Evolutionary conservation across 2,113 vertebrate genomes (phyloP), one percentile per base, ranked within the genome.

Genomic region (Blennius ocellaris): DNA sequence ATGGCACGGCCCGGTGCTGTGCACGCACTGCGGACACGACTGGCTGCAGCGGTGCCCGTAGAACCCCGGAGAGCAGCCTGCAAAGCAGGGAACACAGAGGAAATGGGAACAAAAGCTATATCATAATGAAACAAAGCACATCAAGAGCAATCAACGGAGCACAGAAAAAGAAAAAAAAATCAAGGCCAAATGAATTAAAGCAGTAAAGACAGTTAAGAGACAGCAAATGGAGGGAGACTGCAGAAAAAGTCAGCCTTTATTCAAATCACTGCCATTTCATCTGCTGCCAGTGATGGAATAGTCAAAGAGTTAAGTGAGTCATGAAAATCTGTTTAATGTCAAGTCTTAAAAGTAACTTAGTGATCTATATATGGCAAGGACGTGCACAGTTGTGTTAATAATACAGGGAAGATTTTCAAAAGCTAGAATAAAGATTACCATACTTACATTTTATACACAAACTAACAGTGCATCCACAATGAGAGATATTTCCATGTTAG

Each of bases 21-120:
- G 97, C 80, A 97, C 95, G 4, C 98, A 99, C 74, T 96, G 96
- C 0, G 96, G 96, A 77, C 98, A 99, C 0, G 94, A 92, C 93
- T 99, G 97, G 85, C 94, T 92, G 80, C 98, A 99, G 84, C 95
- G 93, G 60, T 96, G 95, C 1, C 98, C 98, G 0, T 96, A 98
- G 89, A 97, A 97, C 21, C 98, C 98, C 0, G 97, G 94, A 50
- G 96, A 93, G 39, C 98, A 99, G 88, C 95, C 98, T 99, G 91
- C 14, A 61, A 69, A 84, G 73, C 48, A 14, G 14, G 41, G 41
- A 74, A 68, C 70, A 45, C 21, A 65, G 52, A 70, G 56, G 44
- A 49, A 83, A 69, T 70, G 49, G 53, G 53, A 81, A 78, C 74
- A 87, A 72, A 66, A 82, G 57, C 56, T 62, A 62, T 79, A 69